These are phyloP conservation scores for Pelodytes ibericus DNA, from an alignment of 2,797 vertebrate species.

Conservation along the genomic window DNA sequence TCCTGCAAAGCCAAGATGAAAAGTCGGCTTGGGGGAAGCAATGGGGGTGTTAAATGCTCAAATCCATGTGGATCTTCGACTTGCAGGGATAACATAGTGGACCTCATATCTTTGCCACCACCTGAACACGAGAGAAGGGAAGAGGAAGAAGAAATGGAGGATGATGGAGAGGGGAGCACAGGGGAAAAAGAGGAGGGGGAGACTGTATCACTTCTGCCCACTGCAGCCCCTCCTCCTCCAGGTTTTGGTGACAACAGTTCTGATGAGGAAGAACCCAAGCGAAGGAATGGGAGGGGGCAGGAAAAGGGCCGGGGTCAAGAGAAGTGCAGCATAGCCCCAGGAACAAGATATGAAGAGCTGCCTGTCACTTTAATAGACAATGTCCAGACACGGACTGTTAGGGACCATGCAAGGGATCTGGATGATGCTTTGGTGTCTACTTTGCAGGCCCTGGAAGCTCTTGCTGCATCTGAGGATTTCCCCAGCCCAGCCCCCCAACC, in stretches of 20 bases:
- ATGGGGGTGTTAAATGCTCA: constrained; percentile 68
- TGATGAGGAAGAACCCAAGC: constrained; percentile 93
- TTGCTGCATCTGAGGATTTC: constrained; percentile 96
- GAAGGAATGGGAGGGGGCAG: constrained; percentile 72
- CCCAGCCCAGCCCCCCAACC: constrained; percentile 89
- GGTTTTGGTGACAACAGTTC: constrained; percentile 98
- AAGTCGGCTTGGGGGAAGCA: constrained; percentile 62
- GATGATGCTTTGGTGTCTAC: constrained; percentile 97
- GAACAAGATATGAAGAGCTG: constrained; percentile 82
- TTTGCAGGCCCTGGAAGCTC: constrained; percentile 94
- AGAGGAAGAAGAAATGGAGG: constrained; percentile 71
- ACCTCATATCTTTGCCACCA: constrained; percentile 91
- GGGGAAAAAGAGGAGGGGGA: constrained; percentile 61
- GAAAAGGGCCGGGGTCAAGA: constrained; percentile 65
- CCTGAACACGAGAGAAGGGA: constrained; percentile 89
- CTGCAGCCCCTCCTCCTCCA: constrained; percentile 92
- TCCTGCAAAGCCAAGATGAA: constrained; percentile 91
- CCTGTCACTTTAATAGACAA: constrained; percentile 94
- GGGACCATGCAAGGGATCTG: constrained; percentile 95
- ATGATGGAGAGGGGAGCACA: constrained; percentile 79
- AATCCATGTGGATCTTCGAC: constrained; percentile 63
- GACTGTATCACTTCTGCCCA: constrained; percentile 79
- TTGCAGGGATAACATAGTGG: constrained; percentile 86
- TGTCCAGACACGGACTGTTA: constrained; percentile 89
- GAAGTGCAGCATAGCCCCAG: constrained; percentile 67